These are phyloP conservation scores for Lepidothrix coronata DNA, from an alignment of 2,113 vertebrate species.

Conservation along the genomic window DNA sequence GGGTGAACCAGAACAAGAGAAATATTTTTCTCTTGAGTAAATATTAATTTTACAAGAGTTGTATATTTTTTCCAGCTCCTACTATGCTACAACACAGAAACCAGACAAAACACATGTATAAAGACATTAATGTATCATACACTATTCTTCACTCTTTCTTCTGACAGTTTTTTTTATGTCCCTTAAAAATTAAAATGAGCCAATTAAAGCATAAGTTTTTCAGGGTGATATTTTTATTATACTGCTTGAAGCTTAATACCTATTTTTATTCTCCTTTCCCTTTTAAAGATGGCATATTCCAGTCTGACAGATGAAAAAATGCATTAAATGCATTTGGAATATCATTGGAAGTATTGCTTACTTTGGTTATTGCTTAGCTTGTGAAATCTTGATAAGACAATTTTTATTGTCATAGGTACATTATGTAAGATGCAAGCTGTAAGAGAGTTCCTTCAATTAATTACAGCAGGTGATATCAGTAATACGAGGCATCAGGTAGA, in stretches of 20 bases:
- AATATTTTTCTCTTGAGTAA: slow-evolving; percentile 47
- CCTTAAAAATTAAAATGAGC: background rate
- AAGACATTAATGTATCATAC: background rate
- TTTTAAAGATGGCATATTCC: background rate
- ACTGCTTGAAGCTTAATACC: background rate
- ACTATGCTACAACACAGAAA: slow-evolving; percentile 36
- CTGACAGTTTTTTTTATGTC: background rate
- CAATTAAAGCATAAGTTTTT: background rate
- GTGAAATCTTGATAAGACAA: background rate
- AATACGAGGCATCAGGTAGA: background rate
- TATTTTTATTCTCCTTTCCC: background rate
- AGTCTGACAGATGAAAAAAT: background rate
- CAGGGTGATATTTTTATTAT: background rate
- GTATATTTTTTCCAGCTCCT: slow-evolving; percentile 37
- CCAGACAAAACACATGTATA: slow-evolving; percentile 41
- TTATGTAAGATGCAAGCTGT: background rate
- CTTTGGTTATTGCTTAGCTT: background rate
- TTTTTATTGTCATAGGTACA: background rate
- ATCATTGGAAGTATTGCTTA: background rate
- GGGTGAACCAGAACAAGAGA: slow-evolving; percentile 56
- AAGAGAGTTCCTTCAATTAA: background rate
- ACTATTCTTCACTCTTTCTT: background rate
- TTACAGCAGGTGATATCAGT: background rate
- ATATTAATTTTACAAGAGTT: slow-evolving; percentile 44
- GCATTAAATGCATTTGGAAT: background rate